Percentiles rank a stretch among this genome's conserved stretches.
Evolutionary conservation across 2,888 invertebrate species (phyloP).

Genomic region (Drosophila anomelani): DNA sequence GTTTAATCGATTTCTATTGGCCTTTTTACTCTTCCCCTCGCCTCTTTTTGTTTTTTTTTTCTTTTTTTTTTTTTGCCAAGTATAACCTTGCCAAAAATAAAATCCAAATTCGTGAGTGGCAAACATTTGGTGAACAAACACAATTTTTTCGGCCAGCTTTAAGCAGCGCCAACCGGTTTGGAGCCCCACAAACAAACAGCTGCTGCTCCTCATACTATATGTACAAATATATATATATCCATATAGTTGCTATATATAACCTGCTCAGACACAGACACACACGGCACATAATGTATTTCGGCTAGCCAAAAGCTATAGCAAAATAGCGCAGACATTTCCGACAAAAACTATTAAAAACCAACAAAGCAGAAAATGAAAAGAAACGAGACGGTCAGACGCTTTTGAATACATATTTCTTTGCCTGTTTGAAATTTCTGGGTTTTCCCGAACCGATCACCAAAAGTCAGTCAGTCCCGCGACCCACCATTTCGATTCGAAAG

Average conservation of each 20-base stretch:
- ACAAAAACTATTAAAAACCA: constrained; percentile 43
- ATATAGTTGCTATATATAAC: constrained; percentile 27
- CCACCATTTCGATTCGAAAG: constrained; percentile 36
- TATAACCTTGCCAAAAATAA: constrained; percentile 72
- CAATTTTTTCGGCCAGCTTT: constrained; percentile 22
- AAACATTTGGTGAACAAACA: constrained; percentile 62
- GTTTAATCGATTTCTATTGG: constrained; percentile 69
- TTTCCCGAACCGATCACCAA: constrained; percentile 54
- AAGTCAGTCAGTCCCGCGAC: constrained; percentile 6
- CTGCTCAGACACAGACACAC: constrained; percentile 12
- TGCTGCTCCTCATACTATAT: constrained; percentile 37
- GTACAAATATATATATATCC: background rate
- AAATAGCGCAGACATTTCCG: constrained; percentile 57
- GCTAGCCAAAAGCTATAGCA: constrained; percentile 36
- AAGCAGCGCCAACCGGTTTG: constrained; percentile 39
- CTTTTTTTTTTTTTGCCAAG: constrained; percentile 12
- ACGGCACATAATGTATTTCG: constrained; percentile 35
- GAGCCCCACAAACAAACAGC: constrained; percentile 33
- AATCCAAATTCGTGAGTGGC: constrained; percentile 54
- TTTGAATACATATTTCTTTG: constrained; percentile 48
- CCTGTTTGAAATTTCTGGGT: constrained; percentile 57
- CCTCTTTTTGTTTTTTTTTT: background rate
- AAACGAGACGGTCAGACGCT: constrained; percentile 37
- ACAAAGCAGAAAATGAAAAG: constrained; percentile 21
- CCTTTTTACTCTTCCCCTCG: constrained; percentile 17